These are phyloP conservation scores for Caenorhabditis zanzibari DNA, from an alignment of 2,888 invertebrate species.

Conservation along the genomic window DNA sequence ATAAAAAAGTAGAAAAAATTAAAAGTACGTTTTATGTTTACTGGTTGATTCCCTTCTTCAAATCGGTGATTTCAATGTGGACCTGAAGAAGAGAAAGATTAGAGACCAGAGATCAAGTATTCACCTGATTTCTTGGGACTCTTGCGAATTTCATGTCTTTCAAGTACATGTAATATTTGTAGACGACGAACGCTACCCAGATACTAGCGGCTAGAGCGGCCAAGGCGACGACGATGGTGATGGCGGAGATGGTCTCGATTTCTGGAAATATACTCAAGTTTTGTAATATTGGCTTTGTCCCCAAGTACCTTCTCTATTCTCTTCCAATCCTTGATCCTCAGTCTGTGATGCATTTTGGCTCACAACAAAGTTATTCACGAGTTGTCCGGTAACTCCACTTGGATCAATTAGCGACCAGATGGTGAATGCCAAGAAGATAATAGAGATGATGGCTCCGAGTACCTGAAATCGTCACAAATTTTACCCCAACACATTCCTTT, in stretches of 20 bases:
- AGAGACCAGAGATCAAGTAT: slow-evolving; percentile 8
- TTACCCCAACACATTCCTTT: neutral
- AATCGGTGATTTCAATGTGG: slow-evolving; percentile 70
- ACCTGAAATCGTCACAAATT: slow-evolving; percentile 50
- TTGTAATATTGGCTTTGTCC: too few species aligned
- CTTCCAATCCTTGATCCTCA: slow-evolving; percentile 63
- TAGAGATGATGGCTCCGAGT: slow-evolving; percentile 61
- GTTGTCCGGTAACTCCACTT: slow-evolving; percentile 60
- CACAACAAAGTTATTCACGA: slow-evolving; percentile 70
- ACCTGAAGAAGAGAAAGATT: slow-evolving; percentile 41
- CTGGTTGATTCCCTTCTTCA: slow-evolving; percentile 70
- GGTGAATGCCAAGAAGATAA: slow-evolving; percentile 64
- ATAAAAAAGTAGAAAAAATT: slow-evolving; percentile 33
- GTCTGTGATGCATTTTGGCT: slow-evolving; percentile 60
- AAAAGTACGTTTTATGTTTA: slow-evolving; percentile 16
- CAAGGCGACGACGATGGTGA: slow-evolving; percentile 61
- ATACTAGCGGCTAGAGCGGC: slow-evolving; percentile 66
- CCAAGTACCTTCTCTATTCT: slow-evolving; percentile 63
- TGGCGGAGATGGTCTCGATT: slow-evolving; percentile 65
- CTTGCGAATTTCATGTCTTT: slow-evolving; percentile 73
- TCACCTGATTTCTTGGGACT: slow-evolving; percentile 69
- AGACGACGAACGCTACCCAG: slow-evolving; percentile 72
- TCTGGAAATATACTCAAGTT: slow-evolving; percentile 41
- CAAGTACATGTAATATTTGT: slow-evolving; percentile 73
- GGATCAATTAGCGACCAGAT: slow-evolving; percentile 75